Conservation (phyloP, 2,113 vertebrate genomes). For the Tringa solitaria region DNA sequence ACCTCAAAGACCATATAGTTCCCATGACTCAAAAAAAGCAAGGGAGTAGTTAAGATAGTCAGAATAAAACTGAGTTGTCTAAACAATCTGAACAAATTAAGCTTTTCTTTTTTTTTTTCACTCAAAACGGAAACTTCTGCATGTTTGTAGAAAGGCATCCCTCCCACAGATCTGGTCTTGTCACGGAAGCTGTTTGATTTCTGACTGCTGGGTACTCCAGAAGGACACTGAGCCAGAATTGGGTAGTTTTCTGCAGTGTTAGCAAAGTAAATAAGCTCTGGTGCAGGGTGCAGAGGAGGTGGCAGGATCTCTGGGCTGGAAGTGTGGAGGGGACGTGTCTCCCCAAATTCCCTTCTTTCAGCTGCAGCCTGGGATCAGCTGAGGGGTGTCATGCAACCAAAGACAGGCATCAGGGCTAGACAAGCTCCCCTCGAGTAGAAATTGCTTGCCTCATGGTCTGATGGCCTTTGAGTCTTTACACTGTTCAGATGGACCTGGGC, state of each 20-base stretch:
- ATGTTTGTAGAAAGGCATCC: neutral
- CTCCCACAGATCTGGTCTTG: neutral
- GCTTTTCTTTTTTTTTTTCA: neutral
- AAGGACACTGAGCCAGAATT: neutral
- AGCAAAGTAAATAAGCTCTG: neutral
- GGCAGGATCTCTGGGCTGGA: neutral
- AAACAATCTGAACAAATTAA: neutral
- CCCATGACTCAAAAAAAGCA: neutral
- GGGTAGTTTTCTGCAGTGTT: neutral
- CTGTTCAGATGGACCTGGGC: no score
- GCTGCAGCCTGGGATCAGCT: neutral
- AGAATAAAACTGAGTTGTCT: neutral
- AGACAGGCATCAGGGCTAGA: neutral
- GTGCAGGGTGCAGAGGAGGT: neutral
- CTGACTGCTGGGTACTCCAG: neutral
- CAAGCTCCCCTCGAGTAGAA: neutral
- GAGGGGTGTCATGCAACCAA: neutral
- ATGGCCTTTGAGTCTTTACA: neutral
- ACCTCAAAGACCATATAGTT: neutral
- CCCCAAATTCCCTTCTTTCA: neutral
- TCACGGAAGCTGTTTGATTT: neutral
- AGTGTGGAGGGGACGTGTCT: neutral
- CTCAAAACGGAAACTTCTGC: neutral
- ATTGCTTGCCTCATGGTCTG: fast-evolving
- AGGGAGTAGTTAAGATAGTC: neutral